Conservation (phyloP, 2,888 invertebrate genomes). For the Stegana nigrithorax region DNA sequence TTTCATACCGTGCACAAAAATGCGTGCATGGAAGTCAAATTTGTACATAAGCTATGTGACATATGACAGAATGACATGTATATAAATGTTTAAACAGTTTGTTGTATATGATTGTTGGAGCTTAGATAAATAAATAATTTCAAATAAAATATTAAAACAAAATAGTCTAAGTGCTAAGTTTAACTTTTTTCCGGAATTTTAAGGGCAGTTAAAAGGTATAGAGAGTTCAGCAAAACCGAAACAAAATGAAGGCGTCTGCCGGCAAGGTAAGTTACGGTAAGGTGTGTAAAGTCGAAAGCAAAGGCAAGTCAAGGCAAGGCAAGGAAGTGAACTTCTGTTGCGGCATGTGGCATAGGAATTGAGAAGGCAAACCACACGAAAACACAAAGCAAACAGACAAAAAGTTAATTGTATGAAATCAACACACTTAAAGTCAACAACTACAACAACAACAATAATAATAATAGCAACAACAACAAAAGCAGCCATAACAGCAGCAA, state of each 20-base stretch:
- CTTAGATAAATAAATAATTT: no score
- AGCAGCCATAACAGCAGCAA: no score
- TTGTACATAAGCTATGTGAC: no score
- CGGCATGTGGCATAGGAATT: not conserved
- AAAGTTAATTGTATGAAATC: slow-evolving; percentile 61
- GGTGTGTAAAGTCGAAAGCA: not conserved
- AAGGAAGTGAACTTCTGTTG: no score
- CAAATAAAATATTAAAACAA: no score
- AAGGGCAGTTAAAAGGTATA: no score
- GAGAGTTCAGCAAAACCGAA: no score
- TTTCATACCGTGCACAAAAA: not conserved
- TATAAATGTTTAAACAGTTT: no score
- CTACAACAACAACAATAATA: slow-evolving; percentile 37
- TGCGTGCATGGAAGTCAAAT: not conserved
- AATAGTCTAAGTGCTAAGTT: no score
- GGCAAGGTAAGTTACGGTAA: not conserved
- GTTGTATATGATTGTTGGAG: no score
- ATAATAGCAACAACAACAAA: slow-evolving; percentile 21
- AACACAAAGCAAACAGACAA: slow-evolving; percentile 50
- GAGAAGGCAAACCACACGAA: slow-evolving; percentile 10
- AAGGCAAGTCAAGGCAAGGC: not conserved
- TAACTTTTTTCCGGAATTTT: no score
- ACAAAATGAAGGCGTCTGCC: not conserved
- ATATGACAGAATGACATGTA: not conserved
- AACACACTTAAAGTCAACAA: slow-evolving; percentile 59